phyloP scores from a whole-genome alignment of 2,113 vertebrate species.

The Ciconia stormi region DNA sequence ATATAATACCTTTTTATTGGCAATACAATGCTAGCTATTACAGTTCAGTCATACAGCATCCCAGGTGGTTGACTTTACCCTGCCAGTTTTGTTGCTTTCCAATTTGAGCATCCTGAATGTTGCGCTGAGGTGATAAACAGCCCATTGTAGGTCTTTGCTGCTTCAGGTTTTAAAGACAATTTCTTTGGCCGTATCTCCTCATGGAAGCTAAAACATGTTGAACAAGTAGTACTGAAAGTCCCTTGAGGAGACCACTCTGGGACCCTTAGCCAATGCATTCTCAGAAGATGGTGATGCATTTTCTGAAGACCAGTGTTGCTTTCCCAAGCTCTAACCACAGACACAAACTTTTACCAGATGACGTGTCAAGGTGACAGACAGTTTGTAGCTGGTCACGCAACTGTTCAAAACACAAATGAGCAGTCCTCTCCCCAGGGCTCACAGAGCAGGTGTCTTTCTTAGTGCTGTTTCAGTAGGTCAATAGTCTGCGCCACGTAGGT shows the following conservation, averaged over 20 bases:
- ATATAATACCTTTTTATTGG: not conserved
- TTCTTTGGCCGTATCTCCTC: not conserved
- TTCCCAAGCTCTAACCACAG: not conserved
- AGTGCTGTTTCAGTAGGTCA: not conserved
- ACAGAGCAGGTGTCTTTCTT: not conserved
- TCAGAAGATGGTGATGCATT: not conserved
- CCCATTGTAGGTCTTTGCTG: not conserved
- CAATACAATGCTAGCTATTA: not conserved
- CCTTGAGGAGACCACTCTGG: not conserved
- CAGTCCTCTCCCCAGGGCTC: not conserved
- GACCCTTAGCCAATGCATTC: fast-evolving
- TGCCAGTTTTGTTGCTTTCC: not conserved
- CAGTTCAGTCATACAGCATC: not conserved
- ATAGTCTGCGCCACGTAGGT: not conserved
- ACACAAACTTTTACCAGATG: not conserved
- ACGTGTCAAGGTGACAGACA: not conserved
- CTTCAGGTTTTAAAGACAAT: not conserved
- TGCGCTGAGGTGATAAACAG: not conserved
- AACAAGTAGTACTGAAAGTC: not conserved
- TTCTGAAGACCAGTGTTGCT: not conserved
- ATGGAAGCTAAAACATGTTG: not conserved
- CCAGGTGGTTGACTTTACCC: not conserved
- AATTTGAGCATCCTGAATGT: not conserved
- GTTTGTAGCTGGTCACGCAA: not conserved
- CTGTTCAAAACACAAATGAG: not conserved